Evolutionary conservation across 2,888 invertebrate genomes (phyloP).

Genomic region (Formica aserva): DNA sequence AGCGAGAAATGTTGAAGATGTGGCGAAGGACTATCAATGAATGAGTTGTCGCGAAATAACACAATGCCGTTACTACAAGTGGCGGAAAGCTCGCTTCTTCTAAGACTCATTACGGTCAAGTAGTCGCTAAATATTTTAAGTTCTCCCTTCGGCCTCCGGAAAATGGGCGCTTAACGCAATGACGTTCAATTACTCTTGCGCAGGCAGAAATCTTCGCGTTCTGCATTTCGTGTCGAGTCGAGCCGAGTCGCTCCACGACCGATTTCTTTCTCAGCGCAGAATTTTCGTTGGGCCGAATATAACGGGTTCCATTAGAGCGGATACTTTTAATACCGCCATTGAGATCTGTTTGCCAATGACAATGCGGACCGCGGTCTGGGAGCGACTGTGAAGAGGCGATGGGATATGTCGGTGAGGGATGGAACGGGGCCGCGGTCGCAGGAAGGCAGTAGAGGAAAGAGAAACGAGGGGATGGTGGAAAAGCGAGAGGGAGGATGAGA

Average conservation of each 20-base stretch:
- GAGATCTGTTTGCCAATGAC: constrained; percentile 85
- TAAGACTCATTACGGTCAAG: neutral
- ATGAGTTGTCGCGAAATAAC: constrained; percentile 19
- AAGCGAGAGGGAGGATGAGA: neutral
- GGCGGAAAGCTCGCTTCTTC: neutral
- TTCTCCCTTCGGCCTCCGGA: neutral
- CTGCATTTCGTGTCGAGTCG: constrained; percentile 19
- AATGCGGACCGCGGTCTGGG: constrained; percentile 81
- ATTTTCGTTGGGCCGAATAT: constrained; percentile 75
- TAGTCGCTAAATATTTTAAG: constrained; percentile 30
- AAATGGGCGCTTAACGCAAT: constrained; percentile 31
- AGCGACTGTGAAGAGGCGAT: constrained; percentile 50
- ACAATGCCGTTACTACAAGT: neutral
- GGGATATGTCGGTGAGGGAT: constrained; percentile 60
- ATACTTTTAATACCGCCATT: constrained; percentile 85
- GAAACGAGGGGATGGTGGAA: constrained; percentile 24
- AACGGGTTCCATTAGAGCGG: constrained; percentile 83
- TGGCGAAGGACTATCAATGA: constrained; percentile 29
- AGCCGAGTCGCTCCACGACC: constrained; percentile 6
- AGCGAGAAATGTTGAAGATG: constrained; percentile 40
- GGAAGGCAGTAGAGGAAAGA: constrained; percentile 25
- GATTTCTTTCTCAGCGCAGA: constrained; percentile 40
- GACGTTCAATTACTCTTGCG: constrained; percentile 66
- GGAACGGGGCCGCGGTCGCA: constrained; percentile 35
- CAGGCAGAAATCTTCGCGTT: constrained; percentile 68